Base-by-base conservation (phyloP, 2,888 invertebrate species). In the Pristionchus entomophagus region DNA sequence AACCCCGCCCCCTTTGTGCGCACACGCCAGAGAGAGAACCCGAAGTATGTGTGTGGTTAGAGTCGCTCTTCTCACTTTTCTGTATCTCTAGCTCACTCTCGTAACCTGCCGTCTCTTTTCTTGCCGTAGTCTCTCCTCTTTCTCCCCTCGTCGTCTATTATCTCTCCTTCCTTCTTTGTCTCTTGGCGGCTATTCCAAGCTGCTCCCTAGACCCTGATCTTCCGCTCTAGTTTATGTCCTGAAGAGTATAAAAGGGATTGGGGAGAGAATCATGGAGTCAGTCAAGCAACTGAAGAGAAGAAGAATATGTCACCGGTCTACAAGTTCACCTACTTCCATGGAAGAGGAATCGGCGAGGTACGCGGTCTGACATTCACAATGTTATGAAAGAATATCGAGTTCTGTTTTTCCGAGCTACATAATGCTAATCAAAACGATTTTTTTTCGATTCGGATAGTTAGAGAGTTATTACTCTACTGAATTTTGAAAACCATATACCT, bases 1-100 rank as follows among this genome's bases (percentile, higher is more conserved):
- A 45, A 12, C 73, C 12, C 38, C 73, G 73, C 73, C 73, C 73
- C n/a, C 26, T 73, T 73, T 73, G 38, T 73, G 73, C 65, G 22
- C 32, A 14, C 29, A 2, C 32, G 10, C 32, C 14, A 29, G 38
- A 69, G 35, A 14, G n/a, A 73, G 73, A 45, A 41, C 41, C 73
- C 41, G 73, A 73, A 41, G 73, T 45, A 6, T 73, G 12, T 73
- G 73, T 41, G 22, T 3, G 41, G 26, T 12, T 26, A 73, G 41
- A 73, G 10, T 2, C 19, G 17, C 73, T 26, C 73, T 73, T 41
- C 26, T 22, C 0, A 4, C 19, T 35, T 65, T 6, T 22, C 65
- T 14, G 22, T 45, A 10, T 45, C 41, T 73, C 41, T 73, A n/a
- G n/a, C n/a, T n/a, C n/a, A n/a, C n/a, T n/a, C n/a, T n/a, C n/a